Conservation (phyloP, 2,888 invertebrate species). For the Neria commutata region DNA sequence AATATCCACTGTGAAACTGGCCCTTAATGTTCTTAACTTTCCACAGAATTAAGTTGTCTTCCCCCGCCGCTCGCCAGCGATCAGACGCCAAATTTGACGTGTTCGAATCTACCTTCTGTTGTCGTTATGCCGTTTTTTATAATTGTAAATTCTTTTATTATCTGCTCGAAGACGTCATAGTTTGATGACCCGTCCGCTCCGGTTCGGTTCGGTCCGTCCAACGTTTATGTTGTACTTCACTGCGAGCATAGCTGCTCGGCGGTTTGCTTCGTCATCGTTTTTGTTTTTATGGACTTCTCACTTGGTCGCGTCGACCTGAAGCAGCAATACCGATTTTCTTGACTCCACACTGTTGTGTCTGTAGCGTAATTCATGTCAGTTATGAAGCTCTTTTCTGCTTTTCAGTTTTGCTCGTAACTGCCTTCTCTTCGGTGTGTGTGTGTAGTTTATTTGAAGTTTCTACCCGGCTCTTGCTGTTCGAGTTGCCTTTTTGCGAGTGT, state of each 20-base stretch:
- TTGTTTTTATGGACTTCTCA: conserved; percentile 21
- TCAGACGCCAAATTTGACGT: too few species aligned
- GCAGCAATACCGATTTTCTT: not conserved
- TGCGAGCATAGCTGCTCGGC: conserved; percentile 21
- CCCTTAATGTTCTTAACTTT: too few species aligned
- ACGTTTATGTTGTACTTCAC: not conserved
- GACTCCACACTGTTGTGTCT: not conserved
- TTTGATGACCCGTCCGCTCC: conserved; percentile 45
- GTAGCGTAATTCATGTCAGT: not conserved
- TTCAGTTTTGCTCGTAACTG: conserved; percentile 41
- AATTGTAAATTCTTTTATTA: conserved; percentile 5
- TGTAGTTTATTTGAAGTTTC: too few species aligned
- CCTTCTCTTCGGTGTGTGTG: conserved; percentile 15
- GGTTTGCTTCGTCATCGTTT: conserved; percentile 45
- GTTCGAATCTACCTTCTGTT: too few species aligned
- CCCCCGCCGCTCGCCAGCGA: too few species aligned
- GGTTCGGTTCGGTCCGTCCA: conserved; percentile 13
- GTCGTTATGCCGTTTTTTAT: not conserved
- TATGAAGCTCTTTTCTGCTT: too few species aligned
- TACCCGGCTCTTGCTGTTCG: too few species aligned
- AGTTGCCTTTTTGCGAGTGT: conserved; percentile 36
- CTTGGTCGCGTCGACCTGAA: too few species aligned
- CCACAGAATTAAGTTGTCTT: too few species aligned
- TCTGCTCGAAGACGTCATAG: conserved; percentile 41
- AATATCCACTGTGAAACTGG: too few species aligned